Conservation (phyloP, 23 tunicate genomes). For the Trididemnum nubilum region DNA sequence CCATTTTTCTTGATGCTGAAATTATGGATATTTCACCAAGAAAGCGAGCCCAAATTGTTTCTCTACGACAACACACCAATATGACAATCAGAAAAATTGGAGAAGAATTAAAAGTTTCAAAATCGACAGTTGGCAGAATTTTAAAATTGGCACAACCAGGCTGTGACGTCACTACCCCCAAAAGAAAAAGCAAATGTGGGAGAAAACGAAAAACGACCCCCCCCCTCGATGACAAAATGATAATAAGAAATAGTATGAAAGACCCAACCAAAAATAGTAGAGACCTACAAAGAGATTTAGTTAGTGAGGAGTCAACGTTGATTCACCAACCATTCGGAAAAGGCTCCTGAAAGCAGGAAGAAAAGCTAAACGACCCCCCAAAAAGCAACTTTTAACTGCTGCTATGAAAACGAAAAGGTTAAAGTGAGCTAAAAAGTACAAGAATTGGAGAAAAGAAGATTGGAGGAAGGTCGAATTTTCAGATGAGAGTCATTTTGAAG, state of each 20-base stretch:
- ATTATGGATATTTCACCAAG: no score
- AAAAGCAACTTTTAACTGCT: slow-evolving; percentile 14
- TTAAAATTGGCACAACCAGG: neutral
- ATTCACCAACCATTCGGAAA: neutral
- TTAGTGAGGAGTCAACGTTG: slow-evolving; percentile 4
- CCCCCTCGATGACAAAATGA: slow-evolving; percentile 19
- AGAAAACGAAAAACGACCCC: no score
- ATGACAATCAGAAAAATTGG: no score
- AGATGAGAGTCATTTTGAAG: no score
- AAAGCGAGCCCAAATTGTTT: neutral
- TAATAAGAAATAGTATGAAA: slow-evolving; percentile 12
- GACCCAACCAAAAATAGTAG: no score
- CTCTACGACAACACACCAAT: no score
- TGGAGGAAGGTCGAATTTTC: no score
- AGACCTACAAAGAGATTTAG: neutral
- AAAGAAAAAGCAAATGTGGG: no score
- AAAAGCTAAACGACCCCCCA: neutral
- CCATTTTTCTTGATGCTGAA: no score
- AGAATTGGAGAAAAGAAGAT: neutral
- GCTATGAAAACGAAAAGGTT: no score
- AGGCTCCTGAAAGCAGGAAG: no score
- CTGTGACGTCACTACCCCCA: no score
- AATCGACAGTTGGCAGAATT: slow-evolving; percentile 17
- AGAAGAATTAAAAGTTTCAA: neutral
- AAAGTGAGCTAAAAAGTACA: slow-evolving; percentile 20